phyloP scores from a whole-genome alignment of 1,140 invertebrate species.

The Hormaphis cornu region DNA sequence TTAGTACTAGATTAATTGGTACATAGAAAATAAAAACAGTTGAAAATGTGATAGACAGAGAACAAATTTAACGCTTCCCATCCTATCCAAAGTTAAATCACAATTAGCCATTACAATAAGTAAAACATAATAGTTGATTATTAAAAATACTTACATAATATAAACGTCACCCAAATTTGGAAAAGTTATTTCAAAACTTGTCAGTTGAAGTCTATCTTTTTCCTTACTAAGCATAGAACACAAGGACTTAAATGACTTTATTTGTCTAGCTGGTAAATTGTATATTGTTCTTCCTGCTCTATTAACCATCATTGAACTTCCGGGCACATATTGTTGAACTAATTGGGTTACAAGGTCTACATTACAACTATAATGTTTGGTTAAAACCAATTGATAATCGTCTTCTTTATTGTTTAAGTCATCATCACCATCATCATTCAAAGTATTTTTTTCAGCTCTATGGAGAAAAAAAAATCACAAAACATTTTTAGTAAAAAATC shows the following conservation, averaged over 20 bases:
- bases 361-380: background rate
- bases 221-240: constrained; percentile 1
- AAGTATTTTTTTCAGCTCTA: too few relatives aligned
- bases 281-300: background rate
- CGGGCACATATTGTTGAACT: constrained; percentile 15
- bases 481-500: too few relatives aligned
- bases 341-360: background rate
- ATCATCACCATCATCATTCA: background rate
- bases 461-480: background rate
- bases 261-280: constrained; percentile 2
- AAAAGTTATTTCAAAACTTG: constrained; percentile 39
- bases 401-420: background rate
- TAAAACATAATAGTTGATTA: too few relatives aligned
- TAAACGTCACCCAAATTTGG: constrained; percentile 50
- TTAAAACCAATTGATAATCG: constrained; percentile 10
- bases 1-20: too few relatives aligned
- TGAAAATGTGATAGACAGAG: too few relatives aligned
- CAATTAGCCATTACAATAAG: too few relatives aligned
- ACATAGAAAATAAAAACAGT: too few relatives aligned
- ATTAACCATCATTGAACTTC: constrained; percentile 1
- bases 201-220: background rate
- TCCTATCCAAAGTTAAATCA: too few relatives aligned
- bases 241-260: background rate
- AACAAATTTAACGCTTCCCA: too few relatives aligned
- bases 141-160: constrained; percentile 47